Evolutionary conservation across 2,113 vertebrate genomes (phyloP).

Genomic region (Bothrops jararaca): DNA sequence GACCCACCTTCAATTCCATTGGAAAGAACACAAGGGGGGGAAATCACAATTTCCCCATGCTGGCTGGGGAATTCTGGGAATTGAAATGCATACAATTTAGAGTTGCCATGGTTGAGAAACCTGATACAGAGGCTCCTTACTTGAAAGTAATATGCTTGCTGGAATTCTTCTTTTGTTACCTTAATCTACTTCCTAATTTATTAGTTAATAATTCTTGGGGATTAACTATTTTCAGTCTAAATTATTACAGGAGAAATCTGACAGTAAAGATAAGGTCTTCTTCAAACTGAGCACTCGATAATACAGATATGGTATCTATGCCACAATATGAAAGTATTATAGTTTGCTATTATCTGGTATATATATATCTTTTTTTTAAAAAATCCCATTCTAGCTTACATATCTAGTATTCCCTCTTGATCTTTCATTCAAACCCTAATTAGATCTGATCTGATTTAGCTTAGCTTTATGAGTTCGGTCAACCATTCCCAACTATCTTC

Average conservation of each 20-base stretch:
- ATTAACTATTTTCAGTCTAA: neutral
- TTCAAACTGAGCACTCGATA: neutral
- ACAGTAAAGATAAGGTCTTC: neutral
- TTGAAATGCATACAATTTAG: too few species aligned
- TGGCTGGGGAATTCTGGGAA: too few species aligned
- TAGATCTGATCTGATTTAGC: neutral
- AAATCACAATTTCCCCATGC: too few species aligned
- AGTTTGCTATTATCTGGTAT: too few species aligned
- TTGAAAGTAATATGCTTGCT: neutral
- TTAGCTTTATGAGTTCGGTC: neutral
- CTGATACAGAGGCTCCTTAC: neutral
- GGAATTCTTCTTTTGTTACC: neutral
- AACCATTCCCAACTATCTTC: neutral
- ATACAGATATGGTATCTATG: neutral
- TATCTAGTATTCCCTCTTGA: neutral
- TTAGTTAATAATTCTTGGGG: neutral
- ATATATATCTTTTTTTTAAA: neutral
- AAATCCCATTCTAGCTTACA: neutral
- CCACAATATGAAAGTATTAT: neutral
- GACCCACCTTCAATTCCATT: neutral
- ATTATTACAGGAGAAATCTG: neutral
- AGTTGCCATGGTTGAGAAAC: neutral
- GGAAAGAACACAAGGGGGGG: neutral
- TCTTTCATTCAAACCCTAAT: neutral
- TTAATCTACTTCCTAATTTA: too few species aligned